These are phyloP conservation scores for Fregetta grallaria DNA, from an alignment of 2,113 vertebrate species.

Conservation along the genomic window DNA sequence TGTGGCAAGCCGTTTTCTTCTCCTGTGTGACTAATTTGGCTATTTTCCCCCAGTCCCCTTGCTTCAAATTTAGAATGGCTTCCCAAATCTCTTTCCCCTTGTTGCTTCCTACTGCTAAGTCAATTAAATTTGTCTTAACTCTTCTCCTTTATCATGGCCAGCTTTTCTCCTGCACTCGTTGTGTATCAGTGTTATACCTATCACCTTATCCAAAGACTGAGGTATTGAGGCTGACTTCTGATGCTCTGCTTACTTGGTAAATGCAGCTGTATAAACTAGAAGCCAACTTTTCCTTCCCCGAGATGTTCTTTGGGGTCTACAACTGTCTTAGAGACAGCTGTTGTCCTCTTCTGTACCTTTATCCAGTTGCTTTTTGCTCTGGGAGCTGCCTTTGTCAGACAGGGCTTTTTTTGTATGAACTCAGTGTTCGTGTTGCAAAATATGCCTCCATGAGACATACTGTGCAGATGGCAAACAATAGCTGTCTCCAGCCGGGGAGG, in stretches of 20 bases:
- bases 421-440: not conserved
- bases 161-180: not conserved
- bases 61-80: not conserved
- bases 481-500: not conserved
- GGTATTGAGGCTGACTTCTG: not conserved
- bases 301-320: not conserved
- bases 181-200: not conserved
- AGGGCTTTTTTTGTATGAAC: not conserved
- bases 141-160: not conserved
- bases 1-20: not conserved
- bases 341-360: constrained; percentile 5
- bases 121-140: not conserved
- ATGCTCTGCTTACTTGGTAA: not conserved
- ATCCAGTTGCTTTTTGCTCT: not conserved
- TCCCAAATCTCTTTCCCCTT: not conserved
- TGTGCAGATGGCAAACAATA: constrained; percentile 49
- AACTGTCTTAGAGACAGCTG: not conserved
- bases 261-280: not conserved
- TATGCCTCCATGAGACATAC: not conserved
- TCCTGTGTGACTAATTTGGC: not conserved
- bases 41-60: not conserved
- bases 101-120: not conserved
- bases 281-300: not conserved
- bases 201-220: not conserved
- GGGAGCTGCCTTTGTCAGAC: not conserved